Conservation (phyloP, 2,888 invertebrate species). For the Pedicia rivosa region DNA sequence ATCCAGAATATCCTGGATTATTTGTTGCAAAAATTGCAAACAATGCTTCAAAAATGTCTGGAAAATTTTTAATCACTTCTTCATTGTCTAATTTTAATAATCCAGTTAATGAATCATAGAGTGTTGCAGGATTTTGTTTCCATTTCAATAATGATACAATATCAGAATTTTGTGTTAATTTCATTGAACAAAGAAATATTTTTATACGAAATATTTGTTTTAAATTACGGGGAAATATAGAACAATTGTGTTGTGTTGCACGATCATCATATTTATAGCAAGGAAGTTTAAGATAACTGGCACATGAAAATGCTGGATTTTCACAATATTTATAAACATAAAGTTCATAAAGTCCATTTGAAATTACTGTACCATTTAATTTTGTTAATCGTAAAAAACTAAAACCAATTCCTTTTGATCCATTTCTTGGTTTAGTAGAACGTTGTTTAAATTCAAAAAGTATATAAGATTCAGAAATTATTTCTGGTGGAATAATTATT, state of each 20-base stretch:
- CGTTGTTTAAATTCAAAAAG: constrained; percentile 86
- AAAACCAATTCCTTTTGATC: constrained; percentile 82
- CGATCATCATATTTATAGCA: constrained; percentile 45
- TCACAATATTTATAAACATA: constrained; percentile 90
- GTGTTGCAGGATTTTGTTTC: constrained; percentile 76
- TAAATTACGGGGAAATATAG: constrained; percentile 57
- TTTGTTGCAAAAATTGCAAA: constrained; percentile 89
- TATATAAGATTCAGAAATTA: constrained; percentile 81
- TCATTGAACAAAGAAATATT: constrained; percentile 83
- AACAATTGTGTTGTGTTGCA: constrained; percentile 30
- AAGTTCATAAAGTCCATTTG: constrained; percentile 79
- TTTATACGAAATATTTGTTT: constrained; percentile 71
- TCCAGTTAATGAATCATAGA: constrained; percentile 69
- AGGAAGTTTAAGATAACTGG: constrained; percentile 46
- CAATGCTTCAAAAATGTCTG: constrained; percentile 84
- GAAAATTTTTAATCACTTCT: constrained; percentile 85
- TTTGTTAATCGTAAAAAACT: constrained; percentile 84
- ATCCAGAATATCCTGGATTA: constrained; percentile 72
- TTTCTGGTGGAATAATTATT: constrained; percentile 79
- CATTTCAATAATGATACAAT: constrained; percentile 77
- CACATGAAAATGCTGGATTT: constrained; percentile 35
- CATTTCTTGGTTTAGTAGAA: constrained; percentile 79
- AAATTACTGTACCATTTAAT: constrained; percentile 72
- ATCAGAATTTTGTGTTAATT: constrained; percentile 89
- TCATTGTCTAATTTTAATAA: constrained; percentile 73